These are phyloP conservation scores for Neoascia interrupta DNA, from an alignment of 2,888 invertebrate genomes.

Conservation along the genomic window DNA sequence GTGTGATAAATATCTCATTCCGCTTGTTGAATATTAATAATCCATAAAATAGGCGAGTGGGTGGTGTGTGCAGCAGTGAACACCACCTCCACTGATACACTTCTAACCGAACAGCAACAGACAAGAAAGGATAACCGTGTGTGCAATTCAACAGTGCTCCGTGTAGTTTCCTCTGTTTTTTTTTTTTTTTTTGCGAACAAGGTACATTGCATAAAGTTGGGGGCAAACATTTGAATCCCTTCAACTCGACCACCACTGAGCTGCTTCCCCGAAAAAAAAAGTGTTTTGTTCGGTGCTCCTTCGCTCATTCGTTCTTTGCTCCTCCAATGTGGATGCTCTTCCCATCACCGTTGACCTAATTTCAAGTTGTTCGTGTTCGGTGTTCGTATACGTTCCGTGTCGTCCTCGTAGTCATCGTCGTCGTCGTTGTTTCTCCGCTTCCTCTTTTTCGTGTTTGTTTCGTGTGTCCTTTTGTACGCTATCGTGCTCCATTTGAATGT, in stretches of 20 bases:
- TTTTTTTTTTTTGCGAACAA: too few relatives aligned
- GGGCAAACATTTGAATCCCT: slow-evolving; percentile 35
- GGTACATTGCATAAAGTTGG: slow-evolving; percentile 3
- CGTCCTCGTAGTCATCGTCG: slow-evolving; percentile 10
- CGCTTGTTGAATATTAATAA: slow-evolving; percentile 68
- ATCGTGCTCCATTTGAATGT: slow-evolving; percentile 38
- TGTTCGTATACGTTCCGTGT: slow-evolving; percentile 11
- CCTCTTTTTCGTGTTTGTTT: slow-evolving; percentile 13
- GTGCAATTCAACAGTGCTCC: slow-evolving; percentile 57
- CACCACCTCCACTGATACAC: too few relatives aligned
- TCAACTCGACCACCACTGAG: slow-evolving; percentile 35
- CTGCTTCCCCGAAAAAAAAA: slow-evolving; percentile 17
- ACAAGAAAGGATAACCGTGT: slow-evolving; percentile 53
- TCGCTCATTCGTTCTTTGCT: slow-evolving; percentile 23
- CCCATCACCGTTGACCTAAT: slow-evolving; percentile 61
- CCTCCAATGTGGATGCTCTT: slow-evolving; percentile 37
- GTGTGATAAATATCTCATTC: slow-evolving; percentile 52
- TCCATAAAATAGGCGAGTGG: too few relatives aligned
- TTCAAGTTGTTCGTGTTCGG: slow-evolving; percentile 52
- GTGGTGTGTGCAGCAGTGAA: too few relatives aligned
- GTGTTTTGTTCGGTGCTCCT: slow-evolving; percentile 53
- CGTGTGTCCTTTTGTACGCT: slow-evolving; percentile 29
- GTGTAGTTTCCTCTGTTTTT: slow-evolving; percentile 30
- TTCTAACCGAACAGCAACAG: slow-evolving; percentile 18
- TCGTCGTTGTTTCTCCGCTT: slow-evolving; percentile 20